A percentile compares a stretch with the other conserved stretches of the same genome.
These are phyloP conservation scores for Cyphomyrus discorhynchus DNA, from an alignment of 2,113 vertebrate species.

Conservation along the genomic window DNA sequence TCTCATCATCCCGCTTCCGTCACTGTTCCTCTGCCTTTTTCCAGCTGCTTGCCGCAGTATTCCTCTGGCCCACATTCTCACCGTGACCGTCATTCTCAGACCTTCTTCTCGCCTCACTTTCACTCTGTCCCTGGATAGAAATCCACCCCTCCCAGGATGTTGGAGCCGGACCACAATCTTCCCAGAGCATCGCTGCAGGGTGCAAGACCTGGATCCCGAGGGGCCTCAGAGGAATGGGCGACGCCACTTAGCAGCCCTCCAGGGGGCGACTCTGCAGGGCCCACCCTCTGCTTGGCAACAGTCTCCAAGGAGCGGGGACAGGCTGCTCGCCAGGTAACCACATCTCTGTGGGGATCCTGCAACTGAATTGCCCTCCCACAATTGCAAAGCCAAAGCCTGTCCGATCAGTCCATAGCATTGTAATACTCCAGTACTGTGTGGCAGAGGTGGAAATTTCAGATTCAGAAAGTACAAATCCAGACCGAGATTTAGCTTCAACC, in stretches of 20 bases:
- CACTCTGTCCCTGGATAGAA: constrained; percentile 43
- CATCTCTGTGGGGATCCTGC: constrained; percentile 23
- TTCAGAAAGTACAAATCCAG: no score
- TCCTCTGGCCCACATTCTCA: constrained; percentile 7
- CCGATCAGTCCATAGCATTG: background rate
- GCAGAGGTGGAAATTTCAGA: no score
- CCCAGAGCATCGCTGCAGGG: constrained; percentile 36
- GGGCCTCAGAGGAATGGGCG: constrained; percentile 51
- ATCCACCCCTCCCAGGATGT: constrained; percentile 51
- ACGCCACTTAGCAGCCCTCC: constrained; percentile 44
- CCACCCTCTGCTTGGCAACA: constrained; percentile 37
- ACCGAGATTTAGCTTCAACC: no score
- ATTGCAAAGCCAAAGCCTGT: background rate
- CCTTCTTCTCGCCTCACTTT: background rate
- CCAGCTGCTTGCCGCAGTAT: background rate
- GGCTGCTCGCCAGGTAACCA: constrained; percentile 61
- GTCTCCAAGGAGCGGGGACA: constrained; percentile 51
- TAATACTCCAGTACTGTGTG: background rate
- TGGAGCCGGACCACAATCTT: constrained; percentile 34
- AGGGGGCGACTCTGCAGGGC: constrained; percentile 45
- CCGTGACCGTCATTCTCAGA: background rate
- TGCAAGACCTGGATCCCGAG: constrained; percentile 40
- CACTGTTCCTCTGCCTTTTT: background rate
- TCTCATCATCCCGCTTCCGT: background rate
- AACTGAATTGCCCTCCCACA: background rate